phyloP scores from a whole-genome alignment of 2,888 invertebrate genomes.

The Trichacis sp. region DNA sequence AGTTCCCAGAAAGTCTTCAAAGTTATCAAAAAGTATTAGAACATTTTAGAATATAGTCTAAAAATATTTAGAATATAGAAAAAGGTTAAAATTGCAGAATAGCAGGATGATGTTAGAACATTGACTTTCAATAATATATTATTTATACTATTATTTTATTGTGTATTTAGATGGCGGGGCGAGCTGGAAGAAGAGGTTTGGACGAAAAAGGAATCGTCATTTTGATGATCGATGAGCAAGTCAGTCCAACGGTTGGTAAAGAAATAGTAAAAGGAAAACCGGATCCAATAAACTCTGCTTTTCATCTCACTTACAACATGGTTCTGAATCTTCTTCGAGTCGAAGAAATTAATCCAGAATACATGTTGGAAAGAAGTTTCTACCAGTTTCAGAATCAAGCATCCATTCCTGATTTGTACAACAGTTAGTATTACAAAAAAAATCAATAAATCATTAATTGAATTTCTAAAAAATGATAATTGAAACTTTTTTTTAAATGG shows the following conservation, averaged over 20 bases:
- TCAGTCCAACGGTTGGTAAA: constrained; percentile 82
- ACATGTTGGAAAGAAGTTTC: constrained; percentile 98
- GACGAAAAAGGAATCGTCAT: constrained; percentile 98
- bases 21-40: too few species aligned
- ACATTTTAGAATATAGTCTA: too few species aligned
- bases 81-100: too few species aligned
- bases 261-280: constrained; percentile 89
- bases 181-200: constrained; percentile 96
- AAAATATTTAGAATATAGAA: too few species aligned
- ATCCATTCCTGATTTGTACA: constrained; percentile 88
- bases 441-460: too few species aligned
- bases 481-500: too few species aligned
- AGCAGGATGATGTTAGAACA: too few species aligned
- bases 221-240: constrained; percentile 97
- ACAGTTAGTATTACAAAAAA: constrained; percentile 75
- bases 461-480: too few species aligned
- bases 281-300: constrained; percentile 98
- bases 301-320: constrained; percentile 99
- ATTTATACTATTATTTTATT: too few species aligned
- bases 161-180: constrained; percentile 71
- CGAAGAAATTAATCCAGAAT: constrained; percentile 99
- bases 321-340: constrained; percentile 95
- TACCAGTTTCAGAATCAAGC: constrained; percentile 99
- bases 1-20: too few species aligned
- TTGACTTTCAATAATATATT: too few species aligned